Conservation (phyloP, 2,888 invertebrate genomes). For the Eubasilissa splendida region DNA sequence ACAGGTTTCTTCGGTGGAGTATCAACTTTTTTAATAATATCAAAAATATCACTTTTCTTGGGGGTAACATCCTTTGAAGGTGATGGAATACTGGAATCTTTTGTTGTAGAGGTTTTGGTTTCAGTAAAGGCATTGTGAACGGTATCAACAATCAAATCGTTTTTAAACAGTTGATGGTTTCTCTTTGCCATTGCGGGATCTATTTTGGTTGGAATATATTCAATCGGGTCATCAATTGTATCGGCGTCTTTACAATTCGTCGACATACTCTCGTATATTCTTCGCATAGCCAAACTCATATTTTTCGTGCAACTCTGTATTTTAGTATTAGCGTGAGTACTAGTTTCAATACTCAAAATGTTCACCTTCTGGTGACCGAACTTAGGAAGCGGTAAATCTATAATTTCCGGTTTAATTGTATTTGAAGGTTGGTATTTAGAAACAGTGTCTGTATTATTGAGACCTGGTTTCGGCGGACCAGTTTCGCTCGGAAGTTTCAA, state of each 20-base stretch:
- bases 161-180: slow-evolving; percentile 68
- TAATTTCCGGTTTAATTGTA: not conserved
- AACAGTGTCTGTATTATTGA: not conserved
- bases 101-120: not conserved
- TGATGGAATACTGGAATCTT: slow-evolving; percentile 9
- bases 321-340: not conserved
- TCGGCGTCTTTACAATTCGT: slow-evolving; percentile 30
- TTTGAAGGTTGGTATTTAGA: slow-evolving; percentile 18
- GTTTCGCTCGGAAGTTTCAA: not conserved
- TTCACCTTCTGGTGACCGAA: slow-evolving; percentile 35
- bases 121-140: slow-evolving; percentile 61
- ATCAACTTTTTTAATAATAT: slow-evolving; percentile 16
- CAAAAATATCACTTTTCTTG: slow-evolving; percentile 3
- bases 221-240: slow-evolving; percentile 58
- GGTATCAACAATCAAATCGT: slow-evolving; percentile 62
- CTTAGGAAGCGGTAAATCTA: slow-evolving; percentile 44
- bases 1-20: slow-evolving; percentile 60
- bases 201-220: slow-evolving; percentile 70
- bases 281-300: slow-evolving; percentile 52
- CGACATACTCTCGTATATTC: slow-evolving; percentile 54
- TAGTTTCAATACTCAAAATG: not conserved
- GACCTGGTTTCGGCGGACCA: not conserved
- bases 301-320: slow-evolving; percentile 34
- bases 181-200: slow-evolving; percentile 66
- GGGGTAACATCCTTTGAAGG: slow-evolving; percentile 60